These are phyloP conservation scores for Xanthorhoe spadicearia DNA, from an alignment of 2,888 invertebrate species.

Conservation along the genomic window DNA sequence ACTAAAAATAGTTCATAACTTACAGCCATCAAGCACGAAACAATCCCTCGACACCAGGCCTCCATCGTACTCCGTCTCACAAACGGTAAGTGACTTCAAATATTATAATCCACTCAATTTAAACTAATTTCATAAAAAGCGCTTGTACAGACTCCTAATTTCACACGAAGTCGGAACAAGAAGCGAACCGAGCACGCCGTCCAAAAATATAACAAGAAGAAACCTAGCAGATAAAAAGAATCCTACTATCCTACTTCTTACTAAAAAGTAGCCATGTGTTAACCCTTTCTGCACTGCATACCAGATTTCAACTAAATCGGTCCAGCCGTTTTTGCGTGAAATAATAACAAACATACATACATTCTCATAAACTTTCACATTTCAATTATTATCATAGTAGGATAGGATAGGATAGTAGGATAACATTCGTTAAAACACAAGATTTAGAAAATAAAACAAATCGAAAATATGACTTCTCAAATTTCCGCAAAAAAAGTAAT, in stretches of 20 bases:
- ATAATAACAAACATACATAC: no score
- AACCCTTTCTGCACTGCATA: no score
- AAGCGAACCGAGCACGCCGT: conserved; percentile 23
- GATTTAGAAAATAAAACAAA: no score
- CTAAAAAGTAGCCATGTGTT: conserved; percentile 74
- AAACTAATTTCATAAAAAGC: conserved; percentile 35
- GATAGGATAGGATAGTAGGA: no score
- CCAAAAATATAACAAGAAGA: conserved; percentile 20
- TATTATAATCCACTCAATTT: conserved; percentile 3
- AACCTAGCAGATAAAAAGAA: conserved; percentile 46
- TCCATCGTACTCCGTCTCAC: conserved; percentile 69
- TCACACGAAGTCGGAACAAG: conserved; percentile 56
- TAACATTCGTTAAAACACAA: no score
- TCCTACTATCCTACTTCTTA: conserved; percentile 68
- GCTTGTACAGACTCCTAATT: conserved; percentile 65
- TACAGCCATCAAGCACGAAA: conserved; percentile 69
- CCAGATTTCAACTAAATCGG: no score
- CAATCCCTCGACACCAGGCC: conserved; percentile 60
- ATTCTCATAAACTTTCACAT: no score
- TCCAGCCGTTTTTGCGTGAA: no score
- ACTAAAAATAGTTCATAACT: no score
- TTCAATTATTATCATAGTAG: no score
- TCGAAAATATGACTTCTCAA: no score
- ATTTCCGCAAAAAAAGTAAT: no score
- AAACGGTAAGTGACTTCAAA: conserved; percentile 61